Percentiles rank a stretch among this genome's conserved stretches.
Evolutionary conservation across 2,113 vertebrate genomes (phyloP).

Genomic region (Australoheros scitulus): DNA sequence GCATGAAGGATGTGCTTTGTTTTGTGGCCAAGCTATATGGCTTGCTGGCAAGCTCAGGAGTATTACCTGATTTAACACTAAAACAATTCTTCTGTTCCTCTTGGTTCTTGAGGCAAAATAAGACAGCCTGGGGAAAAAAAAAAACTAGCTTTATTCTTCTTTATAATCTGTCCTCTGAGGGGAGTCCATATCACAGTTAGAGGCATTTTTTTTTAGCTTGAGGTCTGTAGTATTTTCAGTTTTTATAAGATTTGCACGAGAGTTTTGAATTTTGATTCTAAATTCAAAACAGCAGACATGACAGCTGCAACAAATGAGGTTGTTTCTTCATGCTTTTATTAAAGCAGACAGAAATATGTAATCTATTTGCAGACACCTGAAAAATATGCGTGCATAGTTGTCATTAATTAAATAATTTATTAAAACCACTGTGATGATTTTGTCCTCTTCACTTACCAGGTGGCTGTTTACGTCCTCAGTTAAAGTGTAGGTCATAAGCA

Average conservation of each 20-base stretch:
- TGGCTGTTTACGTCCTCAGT: not conserved
- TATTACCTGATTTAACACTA: constrained; percentile 38
- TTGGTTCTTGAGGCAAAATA: constrained; percentile 15
- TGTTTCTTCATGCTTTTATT: not conserved
- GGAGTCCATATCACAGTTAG: not conserved
- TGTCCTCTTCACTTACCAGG: not conserved
- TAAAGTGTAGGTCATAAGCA: not conserved
- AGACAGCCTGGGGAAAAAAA: not conserved
- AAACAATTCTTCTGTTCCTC: constrained; percentile 4
- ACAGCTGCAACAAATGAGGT: not conserved
- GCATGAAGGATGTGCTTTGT: constrained; percentile 14
- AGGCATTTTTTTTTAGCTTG: constrained; percentile 24
- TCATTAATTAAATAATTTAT: not conserved
- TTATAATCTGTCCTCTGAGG: not conserved
- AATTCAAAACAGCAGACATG: not conserved
- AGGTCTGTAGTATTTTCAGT: not conserved
- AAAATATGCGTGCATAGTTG: not conserved
- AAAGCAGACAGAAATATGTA: not conserved
- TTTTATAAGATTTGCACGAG: not conserved
- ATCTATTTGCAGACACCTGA: not conserved
- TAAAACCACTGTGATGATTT: not conserved
- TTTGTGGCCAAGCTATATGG: not conserved
- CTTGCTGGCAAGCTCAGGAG: not conserved
- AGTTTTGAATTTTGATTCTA: not conserved
- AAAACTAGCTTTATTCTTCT: constrained; percentile 15